A percentile compares a stretch with the other conserved stretches of the same genome.
Evolutionary conservation across 1,140 invertebrate genomes (phyloP).

Genomic region (Aplysia californica): DNA sequence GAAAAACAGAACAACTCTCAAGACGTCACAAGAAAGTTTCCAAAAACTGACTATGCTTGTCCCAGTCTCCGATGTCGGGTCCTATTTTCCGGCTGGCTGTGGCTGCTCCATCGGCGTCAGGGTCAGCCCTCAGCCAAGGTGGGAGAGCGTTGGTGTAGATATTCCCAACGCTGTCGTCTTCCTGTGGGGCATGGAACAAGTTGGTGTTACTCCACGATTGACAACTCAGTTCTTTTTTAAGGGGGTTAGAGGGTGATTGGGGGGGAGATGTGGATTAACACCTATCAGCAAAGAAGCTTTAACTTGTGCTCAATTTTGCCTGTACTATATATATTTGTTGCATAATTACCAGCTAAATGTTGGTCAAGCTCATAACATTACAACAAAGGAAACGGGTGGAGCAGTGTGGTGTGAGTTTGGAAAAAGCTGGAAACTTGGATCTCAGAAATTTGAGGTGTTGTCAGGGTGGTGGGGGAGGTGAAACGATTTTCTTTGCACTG

Average conservation of each 20-base stretch:
- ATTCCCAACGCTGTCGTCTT: slow-evolving; percentile 29
- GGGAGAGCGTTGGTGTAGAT: slow-evolving; percentile 34
- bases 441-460: no score
- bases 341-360: neutral
- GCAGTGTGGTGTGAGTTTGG: no score
- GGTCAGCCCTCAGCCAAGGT: slow-evolving; percentile 36
- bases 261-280: neutral
- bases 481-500: no score
- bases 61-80: slow-evolving; percentile 31
- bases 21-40: neutral
- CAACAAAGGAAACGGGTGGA: no score
- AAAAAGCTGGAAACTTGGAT: no score
- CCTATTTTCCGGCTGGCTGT: slow-evolving; percentile 31
- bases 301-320: neutral
- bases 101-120: neutral
- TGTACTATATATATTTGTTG: neutral
- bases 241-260: neutral
- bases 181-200: no score
- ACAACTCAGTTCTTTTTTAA: neutral
- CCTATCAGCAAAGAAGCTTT: neutral
- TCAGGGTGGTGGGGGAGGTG: no score
- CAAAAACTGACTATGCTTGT: slow-evolving; percentile 35
- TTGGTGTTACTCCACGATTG: neutral
- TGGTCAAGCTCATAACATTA: no score
- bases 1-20: neutral